A percentile compares a stretch with the other conserved stretches of the same genome.
These are phyloP conservation scores for Cosmopolites sordidus DNA, from an alignment of 2,888 invertebrate genomes.

Conservation along the genomic window DNA sequence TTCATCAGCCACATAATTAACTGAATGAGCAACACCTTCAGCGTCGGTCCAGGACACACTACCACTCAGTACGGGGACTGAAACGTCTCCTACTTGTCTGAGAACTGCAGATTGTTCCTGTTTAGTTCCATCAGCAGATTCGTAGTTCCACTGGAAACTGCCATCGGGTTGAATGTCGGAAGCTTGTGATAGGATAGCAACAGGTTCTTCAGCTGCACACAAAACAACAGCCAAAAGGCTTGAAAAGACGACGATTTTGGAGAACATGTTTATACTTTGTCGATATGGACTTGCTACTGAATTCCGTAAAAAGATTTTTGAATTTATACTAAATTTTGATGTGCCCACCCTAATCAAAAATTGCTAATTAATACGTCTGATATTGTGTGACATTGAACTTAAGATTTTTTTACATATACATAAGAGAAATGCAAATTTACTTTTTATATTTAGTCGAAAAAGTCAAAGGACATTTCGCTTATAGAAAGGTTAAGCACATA, in stretches of 20 bases:
- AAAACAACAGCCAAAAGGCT: background rate
- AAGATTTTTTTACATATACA: too few relatives aligned
- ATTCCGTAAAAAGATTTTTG: too few relatives aligned
- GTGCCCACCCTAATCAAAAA: too few relatives aligned
- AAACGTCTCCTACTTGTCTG: slow-evolving; percentile 9
- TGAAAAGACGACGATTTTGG: background rate
- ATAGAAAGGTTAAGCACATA: too few relatives aligned
- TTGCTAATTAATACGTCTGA: too few relatives aligned
- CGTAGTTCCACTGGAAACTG: slow-evolving; percentile 48
- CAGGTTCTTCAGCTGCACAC: slow-evolving; percentile 8
- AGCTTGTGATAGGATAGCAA: slow-evolving; percentile 13
- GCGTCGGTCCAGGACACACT: slow-evolving; percentile 50
- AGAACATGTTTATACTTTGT: too few relatives aligned
- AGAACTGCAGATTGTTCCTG: slow-evolving; percentile 47
- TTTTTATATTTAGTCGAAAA: too few relatives aligned
- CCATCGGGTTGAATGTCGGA: slow-evolving; percentile 9
- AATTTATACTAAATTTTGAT: too few relatives aligned
- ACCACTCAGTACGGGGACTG: slow-evolving; percentile 30
- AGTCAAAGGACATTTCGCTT: too few relatives aligned
- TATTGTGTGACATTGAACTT: too few relatives aligned
- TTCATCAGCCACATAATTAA: slow-evolving; percentile 53
- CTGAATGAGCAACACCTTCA: slow-evolving; percentile 50
- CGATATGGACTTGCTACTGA: background rate
- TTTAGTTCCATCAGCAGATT: slow-evolving; percentile 58
- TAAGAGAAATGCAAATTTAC: too few relatives aligned